phyloP scores from a whole-genome alignment of 2,888 invertebrate genomes.

The Drosophila antonietae region DNA sequence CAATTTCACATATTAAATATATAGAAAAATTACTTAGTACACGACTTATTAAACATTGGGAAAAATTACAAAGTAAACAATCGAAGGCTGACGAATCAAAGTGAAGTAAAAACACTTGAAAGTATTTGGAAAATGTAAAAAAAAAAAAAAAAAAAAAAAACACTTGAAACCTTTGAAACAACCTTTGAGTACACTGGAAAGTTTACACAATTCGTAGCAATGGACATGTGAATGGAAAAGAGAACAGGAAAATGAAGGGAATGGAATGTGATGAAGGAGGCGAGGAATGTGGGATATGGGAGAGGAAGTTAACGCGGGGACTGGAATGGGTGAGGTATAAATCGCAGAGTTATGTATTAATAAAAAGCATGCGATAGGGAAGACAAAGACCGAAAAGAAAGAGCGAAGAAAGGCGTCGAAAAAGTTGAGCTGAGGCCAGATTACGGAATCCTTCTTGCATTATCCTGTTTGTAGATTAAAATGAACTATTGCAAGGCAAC shows the following conservation, averaged over 20 bases:
- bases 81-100: not conserved
- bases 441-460: constrained; percentile 79
- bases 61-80: constrained; percentile 8
- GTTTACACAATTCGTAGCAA: constrained; percentile 60
- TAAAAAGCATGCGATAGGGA: constrained; percentile 53
- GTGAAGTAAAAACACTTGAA: constrained; percentile 35
- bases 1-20: no score
- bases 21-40: no score
- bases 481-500: constrained; percentile 77
- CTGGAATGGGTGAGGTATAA: constrained; percentile 23
- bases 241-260: not conserved
- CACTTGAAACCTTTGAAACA: constrained; percentile 72
- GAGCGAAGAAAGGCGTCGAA: constrained; percentile 24
- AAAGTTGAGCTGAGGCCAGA: constrained; percentile 60
- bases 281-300: not conserved
- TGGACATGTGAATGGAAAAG: not conserved
- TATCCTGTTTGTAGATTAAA: constrained; percentile 79
- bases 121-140: constrained; percentile 49
- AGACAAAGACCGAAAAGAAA: constrained; percentile 53
- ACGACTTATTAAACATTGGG: no score
- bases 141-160: constrained; percentile 57
- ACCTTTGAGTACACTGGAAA: constrained; percentile 60
- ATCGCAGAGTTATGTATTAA: constrained; percentile 62
- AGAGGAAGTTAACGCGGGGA: not conserved
- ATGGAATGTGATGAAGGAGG: no score